Base-by-base conservation (phyloP, 2,113 vertebrate genomes). In the Cyanocitta stelleri region DNA sequence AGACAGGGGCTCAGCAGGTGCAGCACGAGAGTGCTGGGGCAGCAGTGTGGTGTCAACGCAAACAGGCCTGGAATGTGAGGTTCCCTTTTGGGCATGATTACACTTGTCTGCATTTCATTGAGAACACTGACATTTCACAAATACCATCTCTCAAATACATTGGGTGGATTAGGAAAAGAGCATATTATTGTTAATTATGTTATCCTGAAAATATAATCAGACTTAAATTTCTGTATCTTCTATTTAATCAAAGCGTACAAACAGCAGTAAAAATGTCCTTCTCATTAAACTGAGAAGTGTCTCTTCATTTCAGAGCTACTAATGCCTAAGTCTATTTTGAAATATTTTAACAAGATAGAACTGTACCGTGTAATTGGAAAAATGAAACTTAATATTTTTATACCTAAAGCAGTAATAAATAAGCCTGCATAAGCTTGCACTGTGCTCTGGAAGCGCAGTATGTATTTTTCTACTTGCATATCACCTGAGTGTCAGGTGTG, bases 141-240 rank as follows among this genome's bases (percentile, higher is more conserved):
- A 75, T 82, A 63, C 10, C 43, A 26, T 43, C 80, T 69, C 73
- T 68, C 35, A 87, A 78, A 93, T 2, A 0, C 55, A 63, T 81
- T 71, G 43, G 48, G 16, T 49, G n/a, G 48, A 48, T 72, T 74
- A 82, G 30, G 33, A 75, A 75, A 87, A 87, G 89, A 96, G 84
- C 67, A 96, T 95, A 94, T 96, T 94, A 85, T 76, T 82, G 80
- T 88, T 94, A 96, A 93, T 96, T 94, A 96, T 95, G 90, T 73
- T 82, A 89, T 88, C 76, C 80, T 94, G 89, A 90, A 95, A 74
- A 82, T 95, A 91, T 80, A 92, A 95, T 69, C 80, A 96, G 86
- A 87, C 41, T 73, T 92, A 95, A 89, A 95, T 89, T 87, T 96
- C 76, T 78, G 73, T 74, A 87, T 83, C 64, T 89, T 79, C 91